Conservation (phyloP, 2,113 vertebrate species). For the Barbus barbus region DNA sequence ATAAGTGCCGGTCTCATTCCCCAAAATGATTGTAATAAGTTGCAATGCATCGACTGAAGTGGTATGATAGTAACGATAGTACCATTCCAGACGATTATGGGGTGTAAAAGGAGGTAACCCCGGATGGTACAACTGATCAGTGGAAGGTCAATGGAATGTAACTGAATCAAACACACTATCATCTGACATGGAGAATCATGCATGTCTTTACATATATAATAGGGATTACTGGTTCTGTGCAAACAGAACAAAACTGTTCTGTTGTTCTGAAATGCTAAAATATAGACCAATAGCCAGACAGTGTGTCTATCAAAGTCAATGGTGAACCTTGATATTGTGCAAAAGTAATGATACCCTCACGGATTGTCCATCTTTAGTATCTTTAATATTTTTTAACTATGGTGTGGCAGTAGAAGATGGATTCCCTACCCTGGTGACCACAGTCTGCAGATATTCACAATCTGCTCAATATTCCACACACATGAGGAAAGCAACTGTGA, state of each 20-base stretch:
- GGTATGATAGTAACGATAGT: slow-evolving; percentile 62
- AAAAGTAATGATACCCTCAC: slow-evolving; percentile 46
- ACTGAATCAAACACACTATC: slow-evolving; percentile 66
- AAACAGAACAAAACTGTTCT: no score
- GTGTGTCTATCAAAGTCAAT: slow-evolving; percentile 41
- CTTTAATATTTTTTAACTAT: slow-evolving; percentile 44
- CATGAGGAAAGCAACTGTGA: slow-evolving; percentile 38
- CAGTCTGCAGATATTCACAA: slow-evolving; percentile 47
- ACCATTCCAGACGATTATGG: slow-evolving; percentile 64
- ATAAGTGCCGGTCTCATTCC: slow-evolving; percentile 71
- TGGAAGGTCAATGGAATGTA: slow-evolving; percentile 51
- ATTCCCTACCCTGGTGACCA: slow-evolving; percentile 48
- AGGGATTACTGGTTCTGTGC: slow-evolving; percentile 14
- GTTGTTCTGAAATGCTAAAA: slow-evolving; percentile 39
- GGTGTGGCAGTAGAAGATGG: slow-evolving; percentile 55
- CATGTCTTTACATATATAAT: slow-evolving; percentile 57
- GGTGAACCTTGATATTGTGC: slow-evolving; percentile 50
- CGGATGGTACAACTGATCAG: slow-evolving; percentile 39
- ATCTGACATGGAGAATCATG: slow-evolving; percentile 60
- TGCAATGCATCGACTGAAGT: slow-evolving; percentile 65
- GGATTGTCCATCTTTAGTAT: slow-evolving; percentile 53
- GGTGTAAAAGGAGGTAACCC: slow-evolving; percentile 58
- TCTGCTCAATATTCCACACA: slow-evolving; percentile 8
- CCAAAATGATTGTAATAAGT: slow-evolving; percentile 67
- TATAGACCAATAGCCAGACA: slow-evolving; percentile 31